Evolutionary conservation across 2,797 vertebrate genomes (phyloP).

Genomic region (Garrulus glandarius): DNA sequence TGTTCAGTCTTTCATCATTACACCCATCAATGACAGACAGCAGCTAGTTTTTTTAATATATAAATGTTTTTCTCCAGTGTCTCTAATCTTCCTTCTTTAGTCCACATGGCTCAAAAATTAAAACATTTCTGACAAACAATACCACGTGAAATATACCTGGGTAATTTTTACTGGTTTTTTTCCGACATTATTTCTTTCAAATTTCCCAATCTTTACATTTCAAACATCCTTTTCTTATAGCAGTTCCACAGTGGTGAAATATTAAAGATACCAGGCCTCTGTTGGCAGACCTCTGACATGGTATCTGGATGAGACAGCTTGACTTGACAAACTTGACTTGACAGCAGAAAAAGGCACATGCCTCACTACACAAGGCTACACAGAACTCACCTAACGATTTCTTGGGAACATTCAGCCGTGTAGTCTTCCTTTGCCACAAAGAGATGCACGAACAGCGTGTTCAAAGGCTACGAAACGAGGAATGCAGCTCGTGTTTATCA

Average conservation of each 20-base stretch:
- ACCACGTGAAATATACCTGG: neutral
- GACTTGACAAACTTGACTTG: neutral
- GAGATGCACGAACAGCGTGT: slow-evolving; percentile 90
- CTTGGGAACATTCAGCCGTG: slow-evolving; percentile 70
- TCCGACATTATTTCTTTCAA: neutral
- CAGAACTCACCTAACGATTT: slow-evolving; percentile 84
- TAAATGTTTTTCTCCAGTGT: neutral
- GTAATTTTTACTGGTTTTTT: neutral
- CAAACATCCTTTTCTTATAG: neutral
- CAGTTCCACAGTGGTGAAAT: neutral
- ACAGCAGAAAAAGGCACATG: neutral
- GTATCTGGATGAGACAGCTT: slow-evolving; percentile 21
- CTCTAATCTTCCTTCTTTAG: neutral
- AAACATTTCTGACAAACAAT: neutral
- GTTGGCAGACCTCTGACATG: slow-evolving; percentile 35
- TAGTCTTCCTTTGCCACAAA: slow-evolving; percentile 82
- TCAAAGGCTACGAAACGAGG: slow-evolving; percentile 80
- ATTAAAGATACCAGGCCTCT: slow-evolving; percentile 35
- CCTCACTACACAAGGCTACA: neutral
- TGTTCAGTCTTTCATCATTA: neutral
- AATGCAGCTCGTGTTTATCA: neutral
- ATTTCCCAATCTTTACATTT: neutral
- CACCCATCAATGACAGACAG: neutral
- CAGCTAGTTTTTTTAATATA: neutral
- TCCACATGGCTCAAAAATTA: neutral